phyloP scores from a whole-genome alignment of 2,113 vertebrate genomes.

The Prietella phreatophila region DNA sequence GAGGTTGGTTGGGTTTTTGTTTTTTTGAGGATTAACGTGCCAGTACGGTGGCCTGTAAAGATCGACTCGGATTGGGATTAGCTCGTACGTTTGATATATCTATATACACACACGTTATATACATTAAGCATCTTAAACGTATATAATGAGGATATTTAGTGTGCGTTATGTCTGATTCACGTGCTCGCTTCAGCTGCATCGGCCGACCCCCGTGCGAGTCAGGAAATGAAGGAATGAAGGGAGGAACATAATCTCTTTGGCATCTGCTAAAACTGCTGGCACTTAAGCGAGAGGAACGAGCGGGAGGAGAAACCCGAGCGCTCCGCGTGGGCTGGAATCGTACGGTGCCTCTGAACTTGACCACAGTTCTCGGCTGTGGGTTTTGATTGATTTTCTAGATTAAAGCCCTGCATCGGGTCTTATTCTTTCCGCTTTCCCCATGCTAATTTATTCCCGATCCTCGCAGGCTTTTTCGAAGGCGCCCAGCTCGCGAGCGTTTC shows the following conservation, averaged over 20 bases:
- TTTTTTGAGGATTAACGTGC: constrained; percentile 5
- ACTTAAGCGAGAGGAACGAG: background rate
- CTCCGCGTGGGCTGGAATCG: background rate
- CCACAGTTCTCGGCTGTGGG: background rate
- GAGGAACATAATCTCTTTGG: background rate
- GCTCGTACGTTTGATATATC: background rate
- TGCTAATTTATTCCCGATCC: background rate
- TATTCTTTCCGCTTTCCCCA: background rate
- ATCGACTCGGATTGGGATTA: background rate
- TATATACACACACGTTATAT: background rate
- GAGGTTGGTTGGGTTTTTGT: background rate
- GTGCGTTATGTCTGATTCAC: background rate
- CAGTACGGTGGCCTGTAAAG: background rate
- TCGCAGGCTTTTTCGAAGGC: background rate
- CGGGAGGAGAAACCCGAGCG: background rate
- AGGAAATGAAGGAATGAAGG: background rate
- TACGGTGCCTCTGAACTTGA: background rate
- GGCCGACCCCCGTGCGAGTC: background rate
- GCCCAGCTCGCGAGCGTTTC: background rate
- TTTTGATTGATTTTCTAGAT: background rate
- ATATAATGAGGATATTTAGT: background rate
- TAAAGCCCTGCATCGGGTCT: background rate
- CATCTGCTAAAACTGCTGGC: constrained; percentile 1
- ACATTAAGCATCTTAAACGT: background rate
- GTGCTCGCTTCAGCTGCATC: background rate